A percentile compares a stretch with the other conserved stretches of the same genome.
Evolutionary conservation across 1,140 invertebrate species (phyloP).

Genomic region (Linepithema humile): DNA sequence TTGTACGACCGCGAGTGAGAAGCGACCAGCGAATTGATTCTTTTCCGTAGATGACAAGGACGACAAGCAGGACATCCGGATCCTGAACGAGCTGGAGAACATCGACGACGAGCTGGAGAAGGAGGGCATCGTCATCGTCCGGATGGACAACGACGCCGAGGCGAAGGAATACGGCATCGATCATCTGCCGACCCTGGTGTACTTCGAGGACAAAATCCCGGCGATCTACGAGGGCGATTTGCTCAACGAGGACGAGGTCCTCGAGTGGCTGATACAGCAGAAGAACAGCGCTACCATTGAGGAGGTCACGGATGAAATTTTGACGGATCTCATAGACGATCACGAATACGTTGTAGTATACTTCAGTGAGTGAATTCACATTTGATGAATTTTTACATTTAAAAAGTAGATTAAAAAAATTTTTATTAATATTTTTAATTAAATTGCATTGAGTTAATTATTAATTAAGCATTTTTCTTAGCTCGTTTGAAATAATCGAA

Average conservation of each 20-base stretch:
- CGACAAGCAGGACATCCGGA: conserved; percentile 94
- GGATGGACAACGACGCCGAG: conserved; percentile 94
- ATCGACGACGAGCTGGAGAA: conserved; percentile 96
- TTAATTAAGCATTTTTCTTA: neutral
- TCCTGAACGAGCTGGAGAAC: conserved; percentile 95
- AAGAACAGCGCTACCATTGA: conserved; percentile 96
- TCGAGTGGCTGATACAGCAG: conserved; percentile 95
- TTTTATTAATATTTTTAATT: neutral
- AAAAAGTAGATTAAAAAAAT: too few relatives aligned
- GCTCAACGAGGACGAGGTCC: conserved; percentile 95
- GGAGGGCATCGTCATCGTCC: conserved; percentile 95
- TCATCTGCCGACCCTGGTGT: conserved; percentile 93
- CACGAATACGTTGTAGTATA: conserved; percentile 97
- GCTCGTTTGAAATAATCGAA: neutral
- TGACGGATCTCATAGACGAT: conserved; percentile 93
- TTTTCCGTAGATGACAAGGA: conserved; percentile 92
- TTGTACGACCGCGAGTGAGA: conserved; percentile 52
- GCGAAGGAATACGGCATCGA: conserved; percentile 96
- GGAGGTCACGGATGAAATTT: conserved; percentile 97
- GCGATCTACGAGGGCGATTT: conserved; percentile 96
- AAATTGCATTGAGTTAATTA: neutral
- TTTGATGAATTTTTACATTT: too few relatives aligned
- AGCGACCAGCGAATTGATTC: conserved; percentile 60
- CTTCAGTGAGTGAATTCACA: conserved; percentile 90
- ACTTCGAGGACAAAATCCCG: conserved; percentile 96